Base-by-base conservation (phyloP, 2,888 invertebrate species). In the Meteorus colon region DNA sequence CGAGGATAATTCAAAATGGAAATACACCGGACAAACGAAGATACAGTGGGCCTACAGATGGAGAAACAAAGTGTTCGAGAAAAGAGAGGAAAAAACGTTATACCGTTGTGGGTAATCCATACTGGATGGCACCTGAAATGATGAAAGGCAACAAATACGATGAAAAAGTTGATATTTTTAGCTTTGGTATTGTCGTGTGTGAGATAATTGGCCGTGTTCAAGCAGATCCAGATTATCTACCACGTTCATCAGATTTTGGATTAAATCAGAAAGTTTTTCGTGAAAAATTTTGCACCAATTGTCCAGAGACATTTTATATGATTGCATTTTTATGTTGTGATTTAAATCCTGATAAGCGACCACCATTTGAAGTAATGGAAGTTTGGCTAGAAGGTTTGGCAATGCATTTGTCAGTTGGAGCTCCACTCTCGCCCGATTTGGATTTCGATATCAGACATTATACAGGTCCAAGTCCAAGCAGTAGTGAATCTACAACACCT, bases 41-140 rank as follows among this genome's bases (percentile, higher is more conserved):
- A 80, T 89, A 83, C 77, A 89, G 80, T 77, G 86, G 86, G 73
- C 87, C 86, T 75, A 81, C 89, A 81, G 79, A 90, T 81, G 78
- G 90, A 81, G 90, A 92, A 55, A 90, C 90, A 0, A 90, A 91
- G 76, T 90, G 90, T 70, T 92, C 94, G 77, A 93, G 93, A 68
- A 91, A 92, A 68, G 93, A 95, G 83, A 91, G 97, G 0, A 93
- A 96, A 82, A 97, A 97, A 87, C 92, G 98, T 16, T 98, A 98
- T 89, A 98, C 98, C 0, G 97, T 98, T 37, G 98, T 98, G 0
- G 98, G 98, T 1, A 98, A 97, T 91, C 98, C 98, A 0, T 98
- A 97, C 90, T 98, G 98, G 97, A 98, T 98, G 98, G 98, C 98
- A 0, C 98, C 98, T 0, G 98, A 98, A 90, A 98, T 98, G 98